Conservation (phyloP, 2,113 vertebrate genomes). For the Chinchilla lanigera region DNA sequence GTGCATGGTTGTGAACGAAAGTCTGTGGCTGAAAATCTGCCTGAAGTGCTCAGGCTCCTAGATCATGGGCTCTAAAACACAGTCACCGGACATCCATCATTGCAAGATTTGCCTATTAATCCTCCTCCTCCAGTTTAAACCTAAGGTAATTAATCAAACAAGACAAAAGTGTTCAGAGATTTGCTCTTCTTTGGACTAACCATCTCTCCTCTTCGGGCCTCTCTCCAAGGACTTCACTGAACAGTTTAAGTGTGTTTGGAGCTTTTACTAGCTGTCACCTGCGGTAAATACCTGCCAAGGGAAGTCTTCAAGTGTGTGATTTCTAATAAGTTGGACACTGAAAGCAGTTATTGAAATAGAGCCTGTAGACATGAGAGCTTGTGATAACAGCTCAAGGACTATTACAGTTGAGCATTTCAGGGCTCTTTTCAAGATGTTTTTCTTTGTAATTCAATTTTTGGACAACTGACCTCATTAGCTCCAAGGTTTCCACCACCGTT, state of each 20-base stretch:
- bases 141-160: conserved; percentile 67
- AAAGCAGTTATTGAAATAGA: conserved; percentile 51
- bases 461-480: conserved; percentile 58
- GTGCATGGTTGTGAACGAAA: fast-evolving
- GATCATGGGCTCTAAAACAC: background rate
- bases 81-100: background rate
- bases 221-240: conserved; percentile 30
- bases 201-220: background rate
- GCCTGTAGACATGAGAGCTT: conserved; percentile 28
- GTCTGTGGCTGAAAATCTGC: background rate
- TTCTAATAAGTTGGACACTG: background rate
- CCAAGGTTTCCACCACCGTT: background rate
- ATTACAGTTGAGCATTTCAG: conserved; percentile 13
- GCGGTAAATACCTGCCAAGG: conserved; percentile 37
- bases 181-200: conserved; percentile 37
- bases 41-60: background rate
- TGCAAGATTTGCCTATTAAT: background rate
- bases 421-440: background rate
- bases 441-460: conserved; percentile 54
- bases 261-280: conserved; percentile 59
- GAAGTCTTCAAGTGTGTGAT: background rate
- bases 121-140: conserved; percentile 11
- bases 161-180: conserved; percentile 22
- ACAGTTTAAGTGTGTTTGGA: conserved; percentile 31
- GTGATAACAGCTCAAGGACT: conserved; percentile 44